A percentile compares a stretch with the other conserved stretches of the same genome.
Evolutionary conservation across 2,888 invertebrate genomes (phyloP).

Genomic region (Rhagonycha lutea): DNA sequence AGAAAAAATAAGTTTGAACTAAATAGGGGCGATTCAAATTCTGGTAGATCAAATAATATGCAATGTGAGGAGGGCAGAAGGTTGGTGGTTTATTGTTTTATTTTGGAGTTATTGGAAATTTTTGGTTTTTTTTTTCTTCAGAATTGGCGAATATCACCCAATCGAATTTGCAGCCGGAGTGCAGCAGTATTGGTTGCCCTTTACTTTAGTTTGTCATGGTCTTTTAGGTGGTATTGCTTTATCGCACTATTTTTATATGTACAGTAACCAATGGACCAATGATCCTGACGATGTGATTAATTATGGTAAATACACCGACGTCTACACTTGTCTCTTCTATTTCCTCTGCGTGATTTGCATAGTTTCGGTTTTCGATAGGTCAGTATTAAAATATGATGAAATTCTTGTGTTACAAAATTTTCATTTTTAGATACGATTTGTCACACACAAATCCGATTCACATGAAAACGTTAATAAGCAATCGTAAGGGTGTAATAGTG

Average conservation of each 20-base stretch:
- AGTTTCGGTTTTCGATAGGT: constrained; percentile 66
- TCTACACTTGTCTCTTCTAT: constrained; percentile 58
- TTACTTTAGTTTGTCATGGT: constrained; percentile 63
- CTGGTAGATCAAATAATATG: constrained; percentile 40
- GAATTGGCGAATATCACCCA: constrained; percentile 43
- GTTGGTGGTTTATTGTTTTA: background rate
- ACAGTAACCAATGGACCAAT: constrained; percentile 56
- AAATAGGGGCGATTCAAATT: constrained; percentile 35
- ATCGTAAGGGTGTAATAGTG: constrained; percentile 45
- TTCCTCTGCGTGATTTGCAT: constrained; percentile 63
- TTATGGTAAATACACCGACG: constrained; percentile 51
- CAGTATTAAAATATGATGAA: constrained; percentile 35
- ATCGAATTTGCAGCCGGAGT: constrained; percentile 60
- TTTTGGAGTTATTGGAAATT: background rate
- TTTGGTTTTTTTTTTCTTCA: constrained; percentile 6
- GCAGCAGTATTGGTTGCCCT: constrained; percentile 60
- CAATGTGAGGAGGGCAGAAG: constrained; percentile 18
- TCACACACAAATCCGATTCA: constrained; percentile 45
- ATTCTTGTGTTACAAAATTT: background rate
- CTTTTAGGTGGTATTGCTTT: constrained; percentile 63
- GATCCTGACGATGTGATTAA: constrained; percentile 47
- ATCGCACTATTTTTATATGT: constrained; percentile 63
- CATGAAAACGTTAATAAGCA: constrained; percentile 43
- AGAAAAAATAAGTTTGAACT: constrained; percentile 53
- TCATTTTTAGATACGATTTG: constrained; percentile 48